Evolutionary conservation across 2,113 vertebrate genomes (phyloP), one percentile per base, ranked within the genome.

Genomic region (Gila orcuttii): DNA sequence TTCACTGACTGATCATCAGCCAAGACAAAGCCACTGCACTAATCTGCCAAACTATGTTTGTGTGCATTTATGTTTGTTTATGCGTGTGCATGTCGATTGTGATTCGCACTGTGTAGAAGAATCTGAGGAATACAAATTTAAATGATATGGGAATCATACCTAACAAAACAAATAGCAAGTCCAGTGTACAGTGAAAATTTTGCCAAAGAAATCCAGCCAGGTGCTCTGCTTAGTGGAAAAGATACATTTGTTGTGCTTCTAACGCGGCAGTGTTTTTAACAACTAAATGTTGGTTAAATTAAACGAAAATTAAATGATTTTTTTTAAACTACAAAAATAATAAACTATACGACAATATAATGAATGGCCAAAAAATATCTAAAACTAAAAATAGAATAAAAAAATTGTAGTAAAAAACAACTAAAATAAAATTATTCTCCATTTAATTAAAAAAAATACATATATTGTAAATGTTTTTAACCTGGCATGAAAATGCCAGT

Each of bases 1-100:
- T 59, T 59, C 17, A 17, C 77, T 45, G 86, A 89, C 87, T 90
- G 84, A 91, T 91, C 85, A n/a, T 23, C 74, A 66, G 91, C 88
- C 92, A 90, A 78, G 21, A 57, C 60, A 82, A 89, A 87, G 83
- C 28, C 75, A 75, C 76, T 64, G 31, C 75, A 55, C 57, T 28
- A 2, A 64, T 50, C 79, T 47, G 60, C 21, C 64, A 68, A 17
- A 25, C 25, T 55, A 6, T 2, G 50, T 2, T 31, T 60, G 19
- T 39, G 17, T 19, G 69, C 1, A 11, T 39, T 75, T 42, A 42
- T 6, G 71, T 42, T 23, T n/a, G 23, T 50, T 36, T 81, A 31
- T 73, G 52, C 60, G 57, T 84, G 73, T 79, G 71, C 60, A 25
- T 68, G 23, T 47, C 2, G 7, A 23, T 12, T 23, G 36, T 12